phyloP scores from a whole-genome alignment of 2,888 invertebrate genomes.

The Leuctra nigra region DNA sequence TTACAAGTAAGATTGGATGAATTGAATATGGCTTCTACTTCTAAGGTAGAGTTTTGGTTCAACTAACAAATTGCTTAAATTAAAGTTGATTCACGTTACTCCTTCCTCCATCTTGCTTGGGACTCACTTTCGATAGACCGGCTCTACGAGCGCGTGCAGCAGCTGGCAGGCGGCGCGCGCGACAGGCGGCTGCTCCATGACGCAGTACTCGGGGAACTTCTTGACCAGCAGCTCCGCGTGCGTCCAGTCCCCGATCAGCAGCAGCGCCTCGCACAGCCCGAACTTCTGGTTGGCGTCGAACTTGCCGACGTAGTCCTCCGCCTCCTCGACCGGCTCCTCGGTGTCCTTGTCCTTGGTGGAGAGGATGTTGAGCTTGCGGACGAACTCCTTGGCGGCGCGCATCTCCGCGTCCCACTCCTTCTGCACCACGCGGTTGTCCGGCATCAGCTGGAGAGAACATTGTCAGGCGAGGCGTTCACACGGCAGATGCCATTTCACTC shows the following conservation, averaged over 20 bases:
- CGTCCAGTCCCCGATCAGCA: conserved; percentile 86
- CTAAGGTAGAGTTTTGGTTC: too few relatives aligned
- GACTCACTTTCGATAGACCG: conserved; percentile 77
- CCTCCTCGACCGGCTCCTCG: conserved; percentile 60
- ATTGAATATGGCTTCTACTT: too few relatives aligned
- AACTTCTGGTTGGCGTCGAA: conserved; percentile 82
- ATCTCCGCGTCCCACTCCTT: conserved; percentile 78
- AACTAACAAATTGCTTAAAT: conserved; percentile 11
- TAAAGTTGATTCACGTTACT: conserved; percentile 29
- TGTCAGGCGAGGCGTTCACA: too few relatives aligned
- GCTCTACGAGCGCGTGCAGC: conserved; percentile 78
- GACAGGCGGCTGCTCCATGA: conserved; percentile 70
- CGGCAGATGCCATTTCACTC: too few relatives aligned
- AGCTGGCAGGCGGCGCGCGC: conserved; percentile 71
- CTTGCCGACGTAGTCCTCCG: conserved; percentile 47
- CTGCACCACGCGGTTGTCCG: conserved; percentile 74
- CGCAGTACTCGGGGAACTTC: conserved; percentile 73
- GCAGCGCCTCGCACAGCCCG: conserved; percentile 81
- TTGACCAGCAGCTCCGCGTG: conserved; percentile 74
- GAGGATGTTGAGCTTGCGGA: conserved; percentile 77
- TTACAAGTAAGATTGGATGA: too few relatives aligned
- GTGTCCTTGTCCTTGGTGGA: conserved; percentile 74
- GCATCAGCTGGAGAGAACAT: conserved; percentile 57
- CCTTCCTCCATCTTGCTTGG: too few relatives aligned
- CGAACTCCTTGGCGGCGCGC: conserved; percentile 77